Percentiles rank a stretch among this genome's conserved stretches.
Conservation (phyloP, 2,888 invertebrate species). For the Blastobasis adustella region DNA sequence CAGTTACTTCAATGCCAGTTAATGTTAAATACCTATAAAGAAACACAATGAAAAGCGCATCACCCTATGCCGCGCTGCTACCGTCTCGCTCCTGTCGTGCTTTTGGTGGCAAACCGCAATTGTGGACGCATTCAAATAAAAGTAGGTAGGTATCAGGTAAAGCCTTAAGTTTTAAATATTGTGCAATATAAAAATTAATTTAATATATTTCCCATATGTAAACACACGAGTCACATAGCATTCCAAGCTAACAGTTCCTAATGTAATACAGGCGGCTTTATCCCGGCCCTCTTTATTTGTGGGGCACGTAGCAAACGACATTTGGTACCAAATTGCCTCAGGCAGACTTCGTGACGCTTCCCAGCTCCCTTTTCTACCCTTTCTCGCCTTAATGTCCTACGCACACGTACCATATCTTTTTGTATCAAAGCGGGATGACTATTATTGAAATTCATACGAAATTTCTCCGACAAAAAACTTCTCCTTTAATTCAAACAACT, state of each 20-base stretch:
- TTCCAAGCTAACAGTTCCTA: constrained; percentile 45
- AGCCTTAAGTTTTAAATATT: too few relatives aligned
- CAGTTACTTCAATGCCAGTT: too few relatives aligned
- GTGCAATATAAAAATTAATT: too few relatives aligned
- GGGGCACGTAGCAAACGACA: constrained; percentile 67
- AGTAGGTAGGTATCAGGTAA: too few relatives aligned
- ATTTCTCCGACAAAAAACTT: constrained; percentile 1
- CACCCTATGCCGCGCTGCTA: too few relatives aligned
- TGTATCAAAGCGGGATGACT: constrained; percentile 38
- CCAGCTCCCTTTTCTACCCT: constrained; percentile 42
- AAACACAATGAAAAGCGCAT: too few relatives aligned
- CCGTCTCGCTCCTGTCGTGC: too few relatives aligned
- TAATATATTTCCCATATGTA: too few relatives aligned
- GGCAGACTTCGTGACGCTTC: constrained; percentile 62
- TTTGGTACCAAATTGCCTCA: constrained; percentile 72
- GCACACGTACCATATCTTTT: constrained; percentile 53
- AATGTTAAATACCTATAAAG: too few relatives aligned
- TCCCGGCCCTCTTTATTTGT: constrained; percentile 66
- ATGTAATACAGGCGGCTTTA: constrained; percentile 54
- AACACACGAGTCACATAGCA: constrained; percentile 22
- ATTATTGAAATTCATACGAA: constrained; percentile 46
- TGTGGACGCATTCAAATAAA: too few relatives aligned
- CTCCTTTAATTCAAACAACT: too few relatives aligned
- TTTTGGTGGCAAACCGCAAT: too few relatives aligned
- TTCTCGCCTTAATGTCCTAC: constrained; percentile 56